Conservation (phyloP, 2,888 invertebrate genomes). For the Lamellibrachia satsuma region DNA sequence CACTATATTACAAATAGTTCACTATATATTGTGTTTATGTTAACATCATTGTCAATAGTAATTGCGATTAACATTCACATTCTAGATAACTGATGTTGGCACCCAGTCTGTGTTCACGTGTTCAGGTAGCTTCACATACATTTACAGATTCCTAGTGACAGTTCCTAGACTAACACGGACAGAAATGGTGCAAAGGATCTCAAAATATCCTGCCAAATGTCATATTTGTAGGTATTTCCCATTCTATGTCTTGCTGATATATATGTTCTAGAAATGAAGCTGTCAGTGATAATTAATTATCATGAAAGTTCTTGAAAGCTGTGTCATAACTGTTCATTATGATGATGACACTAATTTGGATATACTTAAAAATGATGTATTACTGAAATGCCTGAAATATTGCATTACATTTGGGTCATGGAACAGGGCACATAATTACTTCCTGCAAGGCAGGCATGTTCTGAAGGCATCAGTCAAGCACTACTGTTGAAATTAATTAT, state of each 20-base stretch:
- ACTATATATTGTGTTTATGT: neutral
- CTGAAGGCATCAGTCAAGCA: neutral
- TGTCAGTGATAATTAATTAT: neutral
- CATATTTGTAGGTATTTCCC: no score
- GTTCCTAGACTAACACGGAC: no score
- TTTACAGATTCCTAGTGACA: no score
- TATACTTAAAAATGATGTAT: constrained; percentile 5
- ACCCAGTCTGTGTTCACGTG: neutral
- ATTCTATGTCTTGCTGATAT: no score
- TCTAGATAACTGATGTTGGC: neutral
- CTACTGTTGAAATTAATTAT: constrained; percentile 17
- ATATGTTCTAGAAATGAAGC: no score
- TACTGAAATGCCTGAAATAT: constrained; percentile 1
- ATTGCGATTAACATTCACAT: neutral
- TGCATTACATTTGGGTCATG: constrained; percentile 12
- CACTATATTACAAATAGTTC: neutral
- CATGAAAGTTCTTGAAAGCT: neutral
- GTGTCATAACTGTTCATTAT: neutral
- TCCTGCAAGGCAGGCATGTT: neutral
- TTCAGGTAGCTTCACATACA: no score
- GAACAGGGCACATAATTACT: neutral
- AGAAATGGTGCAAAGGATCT: no score
- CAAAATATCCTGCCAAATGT: no score
- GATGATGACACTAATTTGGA: neutral
- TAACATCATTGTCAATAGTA: no score